Evolutionary conservation across 1,140 invertebrate species (phyloP), one percentile per base, ranked within the genome.

Genomic region (Neomicropteryx cornuta): DNA sequence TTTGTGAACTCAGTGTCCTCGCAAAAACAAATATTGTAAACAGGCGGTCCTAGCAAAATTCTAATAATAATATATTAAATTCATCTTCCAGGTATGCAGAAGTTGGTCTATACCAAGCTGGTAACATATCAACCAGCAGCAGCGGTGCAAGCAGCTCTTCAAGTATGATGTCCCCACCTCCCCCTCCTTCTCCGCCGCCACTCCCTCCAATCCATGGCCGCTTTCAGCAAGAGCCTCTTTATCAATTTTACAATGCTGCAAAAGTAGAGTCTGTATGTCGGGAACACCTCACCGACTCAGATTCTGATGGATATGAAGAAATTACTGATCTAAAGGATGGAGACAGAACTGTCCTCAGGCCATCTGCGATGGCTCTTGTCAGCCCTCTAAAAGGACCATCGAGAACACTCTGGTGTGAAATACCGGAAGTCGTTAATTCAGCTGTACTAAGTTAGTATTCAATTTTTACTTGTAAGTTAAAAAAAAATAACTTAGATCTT

Each of bases 321-420:
- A 68, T 76, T 33, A 63, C 71, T 52, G 56, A 69, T 44, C 52
- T 57, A 41, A 52, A 37, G 43, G 51, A 49, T 41, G 39, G 42
- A 23, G 32, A 45, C 49, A 32, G 51, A 50, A 28, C 46, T 49
- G 21, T 39, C 47, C 17, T 51, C 55, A 45, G 46, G 13, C 76
- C 77, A 3, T 68, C 74, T 4, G 77, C 77, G 22, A 71, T 81
- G 61, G 75, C 80, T 47, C 62, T 84, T 17, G 70, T 82, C 24
- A 70, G 66, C 23, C 76, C 77, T 5, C 59, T 62, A 33, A 71
- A 73, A 33, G 77, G 79, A 2, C 73, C 81, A 28, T 75, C 78
- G 4, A 69, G 90, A 47, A 89, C 87, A 1, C 68, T 97, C 1
- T 97, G 93, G 93, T 91, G 89, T 63, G 87, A 97, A 64, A 81